Base-by-base conservation (phyloP, 2,113 vertebrate genomes). In the Ancistrus triradiatus region DNA sequence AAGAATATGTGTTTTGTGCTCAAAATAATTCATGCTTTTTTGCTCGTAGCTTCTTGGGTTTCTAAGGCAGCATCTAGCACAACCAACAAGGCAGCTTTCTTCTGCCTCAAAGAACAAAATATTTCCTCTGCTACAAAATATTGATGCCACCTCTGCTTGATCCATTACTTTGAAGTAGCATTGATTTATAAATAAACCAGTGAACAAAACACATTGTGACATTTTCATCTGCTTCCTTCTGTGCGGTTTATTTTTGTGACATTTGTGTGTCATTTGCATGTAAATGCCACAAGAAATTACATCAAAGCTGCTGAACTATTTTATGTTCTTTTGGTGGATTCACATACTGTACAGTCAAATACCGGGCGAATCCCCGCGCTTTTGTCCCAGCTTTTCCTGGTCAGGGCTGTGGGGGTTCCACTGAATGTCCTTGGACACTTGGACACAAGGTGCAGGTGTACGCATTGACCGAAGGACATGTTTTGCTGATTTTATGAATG, bases 11-110 rank as follows among this genome's bases (percentile, higher is more conserved):
- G 84, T 88, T 89, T 89, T 86, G 85, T 57, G 82, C 84, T 86
- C 75, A 84, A 87, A 90, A 88, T 88, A 86, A 89, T 89, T 89
- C 83, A 86, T 84, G 84, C 85, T 80, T 85, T 88, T 77, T 89
- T 84, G 81, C 82, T 66, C 60, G 79, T 84, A 81, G 83, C 85
- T 90, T 88, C 83, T 83, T 81, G 83, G 85, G 78, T 86, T 86
- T 84, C 82, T 69, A 68, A 80, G 86, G 81, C 83, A 85, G 80
- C n/a, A n/a, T n/a, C n/a, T 84, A 85, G 84, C 83, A 81, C 85
- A 84, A 87, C 83, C 83, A 82, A 83, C 81, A 83, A 81, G 89
- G 88, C 86, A 83, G 83, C 87, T 77, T 79, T 66, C 80, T 82
- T 84, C 73, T 81, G 84, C 78, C 69, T 83, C 25, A 47, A 77